These are phyloP conservation scores for Parapristionchus giblindavisi DNA, from an alignment of 2,888 invertebrate genomes.

Conservation along the genomic window DNA sequence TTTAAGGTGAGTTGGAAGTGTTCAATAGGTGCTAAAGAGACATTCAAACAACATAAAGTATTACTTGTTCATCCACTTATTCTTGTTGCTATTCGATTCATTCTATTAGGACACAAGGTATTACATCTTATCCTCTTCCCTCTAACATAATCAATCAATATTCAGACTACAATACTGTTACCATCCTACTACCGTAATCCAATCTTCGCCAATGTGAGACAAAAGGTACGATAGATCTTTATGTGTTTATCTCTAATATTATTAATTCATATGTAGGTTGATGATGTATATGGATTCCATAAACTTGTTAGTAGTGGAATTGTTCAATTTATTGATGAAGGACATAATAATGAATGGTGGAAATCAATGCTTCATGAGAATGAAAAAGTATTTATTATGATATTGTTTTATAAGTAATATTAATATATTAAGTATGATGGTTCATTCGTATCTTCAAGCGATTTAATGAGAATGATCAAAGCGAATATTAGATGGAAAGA, in stretches of 20 bases:
- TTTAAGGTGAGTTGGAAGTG: slow-evolving; percentile 12
- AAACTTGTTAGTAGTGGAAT: neutral
- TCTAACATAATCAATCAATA: too few species aligned
- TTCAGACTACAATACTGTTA: slow-evolving; percentile 28
- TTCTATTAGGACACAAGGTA: slow-evolving; percentile 33
- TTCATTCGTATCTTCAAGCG: neutral
- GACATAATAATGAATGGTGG: neutral
- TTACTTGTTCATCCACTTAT: slow-evolving; percentile 20
- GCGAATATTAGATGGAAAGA: neutral
- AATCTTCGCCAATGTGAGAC: slow-evolving; percentile 19
- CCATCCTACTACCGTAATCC: slow-evolving; percentile 25
- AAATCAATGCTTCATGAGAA: too few species aligned
- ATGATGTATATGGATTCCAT: slow-evolving; percentile 10
- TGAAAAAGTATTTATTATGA: too few species aligned
- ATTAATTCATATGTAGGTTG: slow-evolving; percentile 16
- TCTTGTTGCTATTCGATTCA: slow-evolving; percentile 12
- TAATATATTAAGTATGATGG: neutral
- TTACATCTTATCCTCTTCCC: too few species aligned
- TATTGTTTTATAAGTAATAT: too few species aligned
- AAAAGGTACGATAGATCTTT: slow-evolving; percentile 11
- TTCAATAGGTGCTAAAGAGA: neutral
- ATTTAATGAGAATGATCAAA: slow-evolving; percentile 1
- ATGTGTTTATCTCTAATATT: slow-evolving; percentile 1
- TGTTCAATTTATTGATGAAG: slow-evolving; percentile 25
- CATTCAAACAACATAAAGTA: slow-evolving; percentile 10